Conservation (phyloP, 2,797 vertebrate genomes). For the Semotilus atromaculatus region DNA sequence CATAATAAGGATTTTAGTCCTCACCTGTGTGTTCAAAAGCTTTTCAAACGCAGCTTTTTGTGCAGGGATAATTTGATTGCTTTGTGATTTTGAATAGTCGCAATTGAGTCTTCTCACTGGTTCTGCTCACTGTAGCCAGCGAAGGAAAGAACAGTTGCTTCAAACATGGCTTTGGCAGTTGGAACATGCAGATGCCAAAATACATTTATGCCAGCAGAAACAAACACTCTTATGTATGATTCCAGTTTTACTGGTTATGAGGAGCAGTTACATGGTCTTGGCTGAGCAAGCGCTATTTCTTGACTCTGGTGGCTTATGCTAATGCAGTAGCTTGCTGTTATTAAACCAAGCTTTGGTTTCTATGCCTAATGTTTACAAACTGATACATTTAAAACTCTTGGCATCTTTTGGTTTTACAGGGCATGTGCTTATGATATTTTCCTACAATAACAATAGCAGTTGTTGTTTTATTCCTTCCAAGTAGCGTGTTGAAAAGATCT, state of each 20-base stretch:
- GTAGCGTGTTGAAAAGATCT: not conserved
- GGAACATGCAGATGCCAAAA: constrained; percentile 14
- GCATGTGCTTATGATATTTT: not conserved
- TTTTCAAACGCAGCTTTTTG: not conserved
- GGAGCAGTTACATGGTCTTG: constrained; percentile 21
- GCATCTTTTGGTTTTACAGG: not conserved
- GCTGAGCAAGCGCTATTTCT: not conserved
- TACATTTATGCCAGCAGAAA: constrained; percentile 15
- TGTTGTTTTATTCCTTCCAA: not conserved
- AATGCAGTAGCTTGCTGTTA: not conserved
- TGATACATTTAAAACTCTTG: not conserved
- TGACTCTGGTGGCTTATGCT: not conserved
- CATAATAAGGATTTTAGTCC: not conserved
- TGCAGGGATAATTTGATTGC: not conserved
- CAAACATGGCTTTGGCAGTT: constrained; percentile 13
- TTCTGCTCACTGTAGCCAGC: not conserved
- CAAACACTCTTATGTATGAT: constrained; percentile 20
- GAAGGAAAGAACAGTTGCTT: constrained; percentile 7
- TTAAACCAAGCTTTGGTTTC: not conserved
- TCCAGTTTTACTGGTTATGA: constrained; percentile 21
- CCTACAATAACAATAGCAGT: not conserved
- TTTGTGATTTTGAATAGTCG: constrained; percentile 11
- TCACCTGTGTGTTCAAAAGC: not conserved
- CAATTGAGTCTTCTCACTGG: not conserved
- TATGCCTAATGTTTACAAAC: not conserved